Evolutionary conservation across 2,113 vertebrate genomes (phyloP).

Genomic region (Trogon surrucura): DNA sequence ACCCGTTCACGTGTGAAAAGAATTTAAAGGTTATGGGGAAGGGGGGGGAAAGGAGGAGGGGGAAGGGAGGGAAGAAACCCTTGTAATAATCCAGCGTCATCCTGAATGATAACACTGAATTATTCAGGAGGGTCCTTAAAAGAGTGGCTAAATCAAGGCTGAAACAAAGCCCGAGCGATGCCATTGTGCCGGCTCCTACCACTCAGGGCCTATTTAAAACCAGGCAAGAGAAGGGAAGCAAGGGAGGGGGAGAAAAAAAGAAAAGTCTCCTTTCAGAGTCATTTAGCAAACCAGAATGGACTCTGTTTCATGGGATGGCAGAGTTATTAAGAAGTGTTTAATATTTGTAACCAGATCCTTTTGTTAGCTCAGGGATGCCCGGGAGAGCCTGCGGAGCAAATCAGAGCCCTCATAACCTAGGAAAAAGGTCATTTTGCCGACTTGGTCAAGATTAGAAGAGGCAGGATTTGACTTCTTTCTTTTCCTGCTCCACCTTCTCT

Average conservation of each 20-base stretch:
- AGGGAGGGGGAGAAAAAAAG: conserved; percentile 34
- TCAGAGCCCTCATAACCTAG: background rate
- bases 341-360: conserved; percentile 83
- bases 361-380: background rate
- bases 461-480: background rate
- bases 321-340: conserved; percentile 88
- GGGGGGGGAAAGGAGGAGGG: background rate
- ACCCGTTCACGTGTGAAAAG: conserved; percentile 83
- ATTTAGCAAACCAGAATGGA: conserved; percentile 74
- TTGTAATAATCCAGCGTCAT: conserved; percentile 72
- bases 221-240: conserved; percentile 12
- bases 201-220: conserved; percentile 70
- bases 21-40: conserved; percentile 78
- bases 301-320: conserved; percentile 70
- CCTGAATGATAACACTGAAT: conserved; percentile 92
- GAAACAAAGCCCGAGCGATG: conserved; percentile 75
- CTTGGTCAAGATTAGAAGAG: background rate
- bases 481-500: background rate
- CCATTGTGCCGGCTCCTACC: conserved; percentile 77
- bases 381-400: background rate
- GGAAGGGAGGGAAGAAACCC: conserved; percentile 52
- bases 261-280: conserved; percentile 72
- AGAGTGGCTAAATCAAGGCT: conserved; percentile 82
- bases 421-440: background rate
- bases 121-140: conserved; percentile 88